Conservation (phyloP, 2,797 vertebrate genomes). For the Ataeniobius toweri region DNA sequence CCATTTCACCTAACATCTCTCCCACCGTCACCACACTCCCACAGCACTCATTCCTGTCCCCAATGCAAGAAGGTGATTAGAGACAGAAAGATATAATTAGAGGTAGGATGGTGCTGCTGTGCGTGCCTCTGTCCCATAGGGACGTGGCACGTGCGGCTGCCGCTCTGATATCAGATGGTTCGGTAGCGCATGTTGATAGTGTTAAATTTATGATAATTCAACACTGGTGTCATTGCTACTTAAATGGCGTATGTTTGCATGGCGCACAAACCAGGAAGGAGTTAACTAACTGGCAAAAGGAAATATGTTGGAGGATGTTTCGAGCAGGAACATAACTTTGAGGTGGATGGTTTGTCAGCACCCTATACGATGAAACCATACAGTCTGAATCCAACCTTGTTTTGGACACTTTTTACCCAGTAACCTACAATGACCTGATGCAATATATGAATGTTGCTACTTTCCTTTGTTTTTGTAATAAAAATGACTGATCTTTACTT, state of each 20-base stretch:
- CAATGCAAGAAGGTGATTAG: conserved; percentile 92
- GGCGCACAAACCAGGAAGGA: neutral
- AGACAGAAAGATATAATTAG: conserved; percentile 91
- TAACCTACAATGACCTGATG: neutral
- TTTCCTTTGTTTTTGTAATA: neutral
- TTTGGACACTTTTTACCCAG: neutral
- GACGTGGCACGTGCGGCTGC: conserved; percentile 46
- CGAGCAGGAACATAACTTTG: neutral
- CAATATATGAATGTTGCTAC: neutral
- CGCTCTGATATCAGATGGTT: conserved; percentile 23
- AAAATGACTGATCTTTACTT: conserved; percentile 15
- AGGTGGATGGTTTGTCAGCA: neutral
- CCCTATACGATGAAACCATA: neutral
- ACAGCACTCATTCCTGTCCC: conserved; percentile 76
- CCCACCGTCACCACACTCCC: conserved; percentile 68
- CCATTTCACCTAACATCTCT: conserved; percentile 77
- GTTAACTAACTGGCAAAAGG: neutral
- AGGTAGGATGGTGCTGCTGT: conserved; percentile 77
- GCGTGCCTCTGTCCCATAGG: conserved; percentile 39
- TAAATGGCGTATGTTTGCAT: conserved; percentile 5
- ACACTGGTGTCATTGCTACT: neutral
- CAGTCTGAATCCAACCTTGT: neutral
- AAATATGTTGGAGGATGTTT: conserved; percentile 6
- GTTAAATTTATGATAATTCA: conserved; percentile 20
- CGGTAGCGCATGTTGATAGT: conserved; percentile 26